Evolutionary conservation across 2,797 vertebrate genomes (phyloP), one percentile per base, ranked within the genome.

Genomic region (Austrolebias charrua): DNA sequence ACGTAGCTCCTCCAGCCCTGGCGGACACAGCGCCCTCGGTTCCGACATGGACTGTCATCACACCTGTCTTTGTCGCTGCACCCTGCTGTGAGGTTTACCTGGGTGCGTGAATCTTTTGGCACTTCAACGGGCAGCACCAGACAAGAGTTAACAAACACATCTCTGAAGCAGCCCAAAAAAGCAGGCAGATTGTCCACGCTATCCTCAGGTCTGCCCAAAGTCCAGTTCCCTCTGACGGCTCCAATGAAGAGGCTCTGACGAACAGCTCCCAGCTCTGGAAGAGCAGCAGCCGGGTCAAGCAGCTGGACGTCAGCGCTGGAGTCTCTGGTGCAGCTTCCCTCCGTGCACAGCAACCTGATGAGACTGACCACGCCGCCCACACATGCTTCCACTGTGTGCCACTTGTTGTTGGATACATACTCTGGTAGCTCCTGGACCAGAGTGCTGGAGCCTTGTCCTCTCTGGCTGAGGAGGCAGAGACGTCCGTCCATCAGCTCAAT

Each of bases 141-240:
- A 51, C 50, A 86, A 3, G 87, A 92, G 79, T 93, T 92, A 75
- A 97, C 84, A 50, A 81, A 84, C 73, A 98, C 85, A 65, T 98
- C 95, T 81, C 92, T 92, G 73, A 98, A 91, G 81, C 97, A 99
- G 83, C 96, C 96, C 66, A 95, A 82, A 85, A 98, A 95, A 47
- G 86, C 83, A 68, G 92, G 79, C 1, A 83, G 71, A 68, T 66
- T 28, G 76, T 73, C 60, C 6, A 46, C 31, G 43, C 69, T 67
- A 63, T 61, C 81, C 61, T 52, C 44, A 1, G 8, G 68, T 66
- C 62, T 52, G 55, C 31, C 68, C 11, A 40, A 43, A 24, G 42
- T 46, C 82, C 69, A 60, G 44, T 50, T 71, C 29, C 46, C 48
- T 28, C 81, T 83, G 2, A 89, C 83, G 16, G 92, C 69, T 24